Conservation (phyloP, 2,888 invertebrate genomes). For the Nineta flava region DNA sequence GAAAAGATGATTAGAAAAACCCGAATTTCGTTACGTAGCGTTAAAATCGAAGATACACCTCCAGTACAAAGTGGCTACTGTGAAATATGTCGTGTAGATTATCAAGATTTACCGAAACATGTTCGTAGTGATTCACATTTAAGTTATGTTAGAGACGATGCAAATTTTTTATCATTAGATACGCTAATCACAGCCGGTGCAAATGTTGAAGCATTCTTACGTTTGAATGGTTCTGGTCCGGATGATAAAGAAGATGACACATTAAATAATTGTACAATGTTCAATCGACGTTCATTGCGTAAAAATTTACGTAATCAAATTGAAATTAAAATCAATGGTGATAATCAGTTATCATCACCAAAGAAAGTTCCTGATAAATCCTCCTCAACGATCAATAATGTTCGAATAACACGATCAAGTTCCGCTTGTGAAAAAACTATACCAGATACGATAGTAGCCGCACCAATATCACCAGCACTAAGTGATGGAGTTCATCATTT, state of each 20-base stretch:
- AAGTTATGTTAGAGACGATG: conserved; percentile 54
- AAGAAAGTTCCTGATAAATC: background rate
- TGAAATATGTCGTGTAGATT: conserved; percentile 65
- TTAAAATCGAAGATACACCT: conserved; percentile 22
- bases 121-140: conserved; percentile 58
- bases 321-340: conserved; percentile 2
- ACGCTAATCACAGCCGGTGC: conserved; percentile 49
- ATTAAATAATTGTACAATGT: conserved; percentile 5
- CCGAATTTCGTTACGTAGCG: conserved; percentile 29
- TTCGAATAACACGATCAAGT: conserved; percentile 15
- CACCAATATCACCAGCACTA: conserved; percentile 18
- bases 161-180: conserved; percentile 60
- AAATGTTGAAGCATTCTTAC: conserved; percentile 51
- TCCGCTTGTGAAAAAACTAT: conserved; percentile 9
- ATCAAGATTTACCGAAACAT: conserved; percentile 51
- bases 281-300: conserved; percentile 8
- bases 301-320: conserved; percentile 7
- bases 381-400: background rate
- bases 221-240: conserved; percentile 33
- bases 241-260: background rate
- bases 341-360: background rate
- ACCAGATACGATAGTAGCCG: conserved; percentile 3
- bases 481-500: conserved; percentile 24
- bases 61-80: conserved; percentile 41
- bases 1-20: conserved; percentile 40